A percentile compares a stretch with the other conserved stretches of the same genome.
Conservation (phyloP, 1,140 invertebrate genomes). For the Pachyrhynchus sulphureomaculatus region DNA sequence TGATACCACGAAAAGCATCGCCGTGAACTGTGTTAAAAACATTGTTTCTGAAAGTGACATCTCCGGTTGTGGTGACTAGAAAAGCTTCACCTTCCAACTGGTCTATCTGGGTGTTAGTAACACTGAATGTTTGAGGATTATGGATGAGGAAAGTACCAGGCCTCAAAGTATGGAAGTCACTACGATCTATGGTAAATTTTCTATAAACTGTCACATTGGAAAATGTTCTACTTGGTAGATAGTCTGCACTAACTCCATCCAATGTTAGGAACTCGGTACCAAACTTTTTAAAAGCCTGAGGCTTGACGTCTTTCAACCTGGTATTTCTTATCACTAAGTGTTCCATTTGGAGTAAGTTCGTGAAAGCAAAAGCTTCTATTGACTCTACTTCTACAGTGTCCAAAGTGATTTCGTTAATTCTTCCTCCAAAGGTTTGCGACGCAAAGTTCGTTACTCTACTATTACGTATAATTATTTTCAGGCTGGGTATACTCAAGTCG, state of each 20-base stretch:
- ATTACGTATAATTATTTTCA: constrained; percentile 39
- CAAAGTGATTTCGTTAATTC: constrained; percentile 67
- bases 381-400: constrained; percentile 60
- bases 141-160: constrained; percentile 60
- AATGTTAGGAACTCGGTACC: constrained; percentile 64
- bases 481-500: constrained; percentile 40
- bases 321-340: constrained; percentile 59
- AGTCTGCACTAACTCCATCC: constrained; percentile 54
- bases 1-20: constrained; percentile 64
- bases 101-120: constrained; percentile 56
- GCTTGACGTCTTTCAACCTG: constrained; percentile 61
- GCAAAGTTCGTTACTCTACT: constrained; percentile 34
- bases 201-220: constrained; percentile 70
- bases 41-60: constrained; percentile 68
- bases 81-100: constrained; percentile 66
- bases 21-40: constrained; percentile 57
- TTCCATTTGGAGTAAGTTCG: constrained; percentile 61
- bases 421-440: constrained; percentile 63
- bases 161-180: constrained; percentile 55
- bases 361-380: constrained; percentile 71
- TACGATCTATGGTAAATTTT: constrained; percentile 65
- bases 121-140: constrained; percentile 54
- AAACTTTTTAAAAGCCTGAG: constrained; percentile 78
- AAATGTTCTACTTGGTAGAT: constrained; percentile 67
- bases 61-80: constrained; percentile 60